These are phyloP conservation scores for Eupithecia centaureata DNA, from an alignment of 2,888 invertebrate genomes.

Conservation along the genomic window DNA sequence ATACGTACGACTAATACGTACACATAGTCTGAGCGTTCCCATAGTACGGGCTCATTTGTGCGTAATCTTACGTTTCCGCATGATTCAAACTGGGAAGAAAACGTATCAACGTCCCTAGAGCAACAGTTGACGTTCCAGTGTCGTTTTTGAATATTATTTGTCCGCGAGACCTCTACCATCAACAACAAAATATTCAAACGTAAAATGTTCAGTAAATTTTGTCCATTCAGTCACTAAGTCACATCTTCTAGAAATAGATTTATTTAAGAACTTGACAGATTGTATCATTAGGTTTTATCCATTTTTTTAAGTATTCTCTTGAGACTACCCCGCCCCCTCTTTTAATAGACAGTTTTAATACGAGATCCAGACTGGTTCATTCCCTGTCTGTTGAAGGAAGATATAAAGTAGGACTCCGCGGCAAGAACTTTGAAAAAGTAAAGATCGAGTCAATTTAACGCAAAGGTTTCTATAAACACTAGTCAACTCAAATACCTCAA, in stretches of 20 bases:
- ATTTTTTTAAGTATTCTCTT: constrained; percentile 6
- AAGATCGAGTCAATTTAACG: background rate
- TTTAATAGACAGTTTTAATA: constrained; percentile 25
- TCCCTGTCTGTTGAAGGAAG: constrained; percentile 9
- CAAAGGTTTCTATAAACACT: background rate
- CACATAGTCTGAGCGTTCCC: too few relatives aligned
- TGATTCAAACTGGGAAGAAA: too few relatives aligned
- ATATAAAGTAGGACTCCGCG: constrained; percentile 1
- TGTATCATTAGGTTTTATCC: background rate
- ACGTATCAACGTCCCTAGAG: too few relatives aligned
- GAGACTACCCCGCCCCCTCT: constrained; percentile 9
- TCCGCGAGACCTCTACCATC: too few relatives aligned
- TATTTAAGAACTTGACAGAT: background rate
- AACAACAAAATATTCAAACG: too few relatives aligned
- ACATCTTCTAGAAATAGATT: too few relatives aligned
- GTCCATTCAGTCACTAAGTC: too few relatives aligned
- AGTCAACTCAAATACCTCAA: background rate
- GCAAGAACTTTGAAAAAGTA: background rate
- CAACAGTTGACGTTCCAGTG: background rate
- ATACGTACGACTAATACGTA: too few relatives aligned
- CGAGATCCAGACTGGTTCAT: constrained; percentile 28
- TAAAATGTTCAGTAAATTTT: too few relatives aligned
- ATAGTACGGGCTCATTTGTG: too few relatives aligned
- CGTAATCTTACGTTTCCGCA: too few relatives aligned
- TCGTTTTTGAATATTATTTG: background rate